Evolutionary conservation across 2,113 vertebrate species (phyloP), one percentile per base, ranked within the genome.

Genomic region (Varanus komodoensis): DNA sequence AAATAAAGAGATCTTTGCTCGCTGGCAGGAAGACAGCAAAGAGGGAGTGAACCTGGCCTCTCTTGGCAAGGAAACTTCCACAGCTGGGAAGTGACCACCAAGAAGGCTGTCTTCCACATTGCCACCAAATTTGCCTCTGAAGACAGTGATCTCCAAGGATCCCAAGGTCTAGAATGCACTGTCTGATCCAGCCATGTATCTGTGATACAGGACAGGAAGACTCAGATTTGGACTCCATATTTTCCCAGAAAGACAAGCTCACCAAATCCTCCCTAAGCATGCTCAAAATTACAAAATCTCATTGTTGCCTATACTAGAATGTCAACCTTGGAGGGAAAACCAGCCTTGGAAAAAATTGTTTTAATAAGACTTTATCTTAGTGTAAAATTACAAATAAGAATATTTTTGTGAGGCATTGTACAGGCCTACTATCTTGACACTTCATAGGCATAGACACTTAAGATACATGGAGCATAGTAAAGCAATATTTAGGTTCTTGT

Each of bases 401-500:
- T 48, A 8, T 69, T 48, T 84, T 44, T 84, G 34, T 5, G 8
- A 85, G 38, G 23, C 57, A 23, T 73, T 6, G 44, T 4, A 64
- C 61, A 3, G 17, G 61, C 61, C 21, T 64, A 21, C 61, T 21
- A 4, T 7, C 52, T 78, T 80, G 48, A 79, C 12, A 3, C 44
- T 48, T 64, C 14, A 34, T 2, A 8, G 6, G 34, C 25, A 8
- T 38, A 15, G 29, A 3, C 14, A 32, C 29, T 52, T 67, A 11
- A 68, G 52, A 6, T 48, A 34, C 52, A 15, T 17, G 74, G 19
- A 25, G 44, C 8, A 68, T 1, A n/a, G 8, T 80, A n/a, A 4
- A 9, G 3, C 25, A 94, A 93, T 92, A 90, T 67, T 96, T 95
- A 91, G 95, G 23, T 15, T 91, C 86, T 73, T 88, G 85, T 44